Base-by-base conservation (phyloP, 2,888 invertebrate species). In the Colletes collaris region DNA sequence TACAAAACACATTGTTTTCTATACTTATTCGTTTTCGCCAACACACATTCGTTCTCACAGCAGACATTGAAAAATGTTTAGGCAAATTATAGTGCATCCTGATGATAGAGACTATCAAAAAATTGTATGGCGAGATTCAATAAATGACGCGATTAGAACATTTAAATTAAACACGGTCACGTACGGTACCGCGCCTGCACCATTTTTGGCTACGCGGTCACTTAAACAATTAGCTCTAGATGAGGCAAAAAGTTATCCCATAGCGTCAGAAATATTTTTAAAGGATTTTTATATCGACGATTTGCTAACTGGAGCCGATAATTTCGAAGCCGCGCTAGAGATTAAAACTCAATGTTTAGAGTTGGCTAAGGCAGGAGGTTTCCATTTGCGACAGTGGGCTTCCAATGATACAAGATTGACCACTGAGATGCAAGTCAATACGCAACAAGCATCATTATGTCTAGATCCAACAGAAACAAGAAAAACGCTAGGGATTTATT, bases 331-430 rank as follows among this genome's bases (percentile, higher is more conserved):
- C 0, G 44, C 55, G 13, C 4, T 66, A 19, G 3, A 11, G 4
- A 19, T 66, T 10, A 11, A 55, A 7, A 66, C 4, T 19, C 55
- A 1, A 1, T 27, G 13, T 27, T 56, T 13, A 44, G 4, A 13
- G 27, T 66, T 44, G 16, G 16, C 13, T 19, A 7, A 44, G 8
- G 4, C 27, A 27, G 66, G 46, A 2, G 66, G 66, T 1, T 66
- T 66, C n/a, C 6, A 66, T 11, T n/a, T 66, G 4, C 4, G 55
- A 13, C 66, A 55, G 11, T 66, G 66, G 66, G 13, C 46, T 2
- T 66, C 55, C 16, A 16, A 16, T 16, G 16, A 16, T 16, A 16
- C 16, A 16, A 16, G 16, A 16, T 16, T 16, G 16, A 0, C 16
- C 16, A 16, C 16, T 16, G 16, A 16, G 16, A 16, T 16, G 16